Evolutionary conservation across 2,888 invertebrate species (phyloP).

Genomic region (Lochmaea crataegi): DNA sequence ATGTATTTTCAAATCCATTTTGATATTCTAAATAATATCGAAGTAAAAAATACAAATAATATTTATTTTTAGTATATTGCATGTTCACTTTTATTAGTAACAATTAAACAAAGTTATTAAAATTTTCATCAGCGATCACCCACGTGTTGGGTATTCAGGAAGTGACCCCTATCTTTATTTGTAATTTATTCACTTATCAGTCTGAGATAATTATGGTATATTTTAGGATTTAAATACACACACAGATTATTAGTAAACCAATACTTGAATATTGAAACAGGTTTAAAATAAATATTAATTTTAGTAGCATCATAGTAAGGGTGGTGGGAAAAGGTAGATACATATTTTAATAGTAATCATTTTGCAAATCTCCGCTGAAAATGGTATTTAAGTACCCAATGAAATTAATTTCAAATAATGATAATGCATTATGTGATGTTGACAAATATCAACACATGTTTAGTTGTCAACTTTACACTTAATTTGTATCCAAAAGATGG

Average conservation of each 20-base stretch:
- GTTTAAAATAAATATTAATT: background rate
- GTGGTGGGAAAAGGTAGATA: too few species aligned
- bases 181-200: conserved; percentile 11
- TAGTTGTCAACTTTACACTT: too few species aligned
- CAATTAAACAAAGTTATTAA: background rate
- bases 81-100: background rate
- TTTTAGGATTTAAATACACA: conserved; percentile 1
- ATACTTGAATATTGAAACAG: background rate
- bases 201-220: background rate
- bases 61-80: background rate
- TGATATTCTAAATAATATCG: background rate
- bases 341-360: too few species aligned
- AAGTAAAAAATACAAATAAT: background rate
- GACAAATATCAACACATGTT: too few species aligned
- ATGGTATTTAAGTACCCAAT: too few species aligned
- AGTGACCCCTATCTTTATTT: conserved; percentile 22
- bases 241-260: background rate
- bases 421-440: too few species aligned
- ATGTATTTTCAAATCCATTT: background rate
- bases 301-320: too few species aligned
- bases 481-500: too few species aligned
- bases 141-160: conserved; percentile 26
- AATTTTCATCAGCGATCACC: conserved; percentile 13
- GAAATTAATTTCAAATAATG: too few species aligned
- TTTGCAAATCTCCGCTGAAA: too few species aligned